Percentiles rank a stretch among this genome's conserved stretches.
phyloP scores from a whole-genome alignment of 2,797 vertebrate species.

The Lateolabrax maculatus region DNA sequence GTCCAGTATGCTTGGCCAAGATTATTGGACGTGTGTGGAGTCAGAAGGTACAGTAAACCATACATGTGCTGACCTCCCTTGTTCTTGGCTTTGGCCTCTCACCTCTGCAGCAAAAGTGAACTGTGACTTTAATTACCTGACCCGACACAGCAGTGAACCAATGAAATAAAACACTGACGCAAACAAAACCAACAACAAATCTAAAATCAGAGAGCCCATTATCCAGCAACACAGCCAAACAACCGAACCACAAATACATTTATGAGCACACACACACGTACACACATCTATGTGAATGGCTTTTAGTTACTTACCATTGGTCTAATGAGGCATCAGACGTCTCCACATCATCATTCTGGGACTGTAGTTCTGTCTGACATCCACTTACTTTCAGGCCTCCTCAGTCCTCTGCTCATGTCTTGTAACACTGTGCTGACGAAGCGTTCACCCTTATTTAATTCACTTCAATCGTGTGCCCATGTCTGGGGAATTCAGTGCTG shows the following conservation, averaged over 20 bases:
- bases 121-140: slow-evolving; percentile 31
- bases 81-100: slow-evolving; percentile 52
- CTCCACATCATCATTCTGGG: slow-evolving; percentile 44
- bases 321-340: slow-evolving; percentile 52
- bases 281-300: slow-evolving; percentile 9
- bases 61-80: slow-evolving; percentile 38
- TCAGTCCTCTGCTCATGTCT: slow-evolving; percentile 59
- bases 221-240: neutral
- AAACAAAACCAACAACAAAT: slow-evolving; percentile 14
- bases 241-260: neutral
- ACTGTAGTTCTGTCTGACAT: slow-evolving; percentile 52
- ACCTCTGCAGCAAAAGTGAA: slow-evolving; percentile 36
- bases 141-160: slow-evolving; percentile 4
- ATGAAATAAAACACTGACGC: neutral
- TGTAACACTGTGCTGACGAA: slow-evolving; percentile 68
- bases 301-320: slow-evolving; percentile 47
- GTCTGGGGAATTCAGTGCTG: slow-evolving; percentile 80
- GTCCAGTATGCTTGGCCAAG: slow-evolving; percentile 71
- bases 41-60: slow-evolving; percentile 64
- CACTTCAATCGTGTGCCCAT: slow-evolving; percentile 62
- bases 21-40: slow-evolving; percentile 69
- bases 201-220: neutral
- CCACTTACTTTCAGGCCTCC: slow-evolving; percentile 59
- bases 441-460: slow-evolving; percentile 64
- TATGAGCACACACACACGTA: neutral